phyloP scores from a whole-genome alignment of 2,888 invertebrate species.

The Microctonus hyperodae region DNA sequence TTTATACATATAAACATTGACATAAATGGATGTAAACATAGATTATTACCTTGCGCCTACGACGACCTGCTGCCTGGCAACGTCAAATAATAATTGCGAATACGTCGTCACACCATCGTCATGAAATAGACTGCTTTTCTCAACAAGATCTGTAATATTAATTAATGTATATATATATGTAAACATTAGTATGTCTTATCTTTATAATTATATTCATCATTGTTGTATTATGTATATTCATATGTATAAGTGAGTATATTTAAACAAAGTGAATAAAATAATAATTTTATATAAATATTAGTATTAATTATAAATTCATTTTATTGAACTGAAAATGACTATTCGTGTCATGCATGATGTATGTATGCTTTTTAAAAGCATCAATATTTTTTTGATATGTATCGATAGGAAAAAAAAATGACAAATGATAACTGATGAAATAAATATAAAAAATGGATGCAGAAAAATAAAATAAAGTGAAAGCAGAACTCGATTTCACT shows the following conservation, averaged over 20 bases:
- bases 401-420: not conserved
- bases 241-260: not conserved
- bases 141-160: conserved; percentile 72
- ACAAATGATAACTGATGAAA: not conserved
- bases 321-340: not conserved
- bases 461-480: not conserved
- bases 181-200: not conserved
- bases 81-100: conserved; percentile 86
- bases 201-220: not conserved
- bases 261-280: not conserved
- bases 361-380: not conserved
- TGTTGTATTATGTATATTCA: no score
- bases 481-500: conserved; percentile 2
- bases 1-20: not conserved
- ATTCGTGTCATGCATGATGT: not conserved
- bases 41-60: conserved; percentile 86
- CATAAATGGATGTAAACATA: not conserved
- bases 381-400: not conserved
- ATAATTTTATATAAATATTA: not conserved
- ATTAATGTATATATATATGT: not conserved
- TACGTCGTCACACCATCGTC: conserved; percentile 78
- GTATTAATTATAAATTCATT: not conserved
- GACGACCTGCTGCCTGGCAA: conserved; percentile 84
- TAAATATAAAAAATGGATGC: not conserved
- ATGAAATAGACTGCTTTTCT: conserved; percentile 66